Conservation (phyloP, 1,140 invertebrate species). For the Polyergus mexicanus region DNA sequence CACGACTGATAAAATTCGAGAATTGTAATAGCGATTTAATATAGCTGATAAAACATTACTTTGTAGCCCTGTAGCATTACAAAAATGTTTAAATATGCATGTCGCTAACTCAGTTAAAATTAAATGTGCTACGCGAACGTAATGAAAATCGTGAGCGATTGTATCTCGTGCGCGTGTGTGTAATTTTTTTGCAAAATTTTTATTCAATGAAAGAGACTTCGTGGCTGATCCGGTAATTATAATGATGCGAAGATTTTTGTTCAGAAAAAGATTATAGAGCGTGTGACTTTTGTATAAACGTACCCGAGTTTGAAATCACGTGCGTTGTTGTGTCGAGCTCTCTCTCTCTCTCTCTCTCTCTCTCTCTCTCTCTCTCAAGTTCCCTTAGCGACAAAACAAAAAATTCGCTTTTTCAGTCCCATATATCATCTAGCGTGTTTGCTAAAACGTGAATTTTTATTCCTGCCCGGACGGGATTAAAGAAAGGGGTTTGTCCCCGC, state of each 20-base stretch:
- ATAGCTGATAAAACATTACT: constrained; percentile 27
- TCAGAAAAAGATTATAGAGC: not conserved
- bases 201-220: not conserved
- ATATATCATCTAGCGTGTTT: constrained; percentile 52
- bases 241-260: constrained; percentile 29
- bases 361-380: not conserved
- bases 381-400: constrained; percentile 34
- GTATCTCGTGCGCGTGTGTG: not conserved
- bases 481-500: constrained; percentile 25
- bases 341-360: too few species aligned
- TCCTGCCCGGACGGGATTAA: constrained; percentile 47
- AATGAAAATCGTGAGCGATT: not conserved
- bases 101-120: constrained; percentile 25
- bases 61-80: too few species aligned
- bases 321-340: not conserved
- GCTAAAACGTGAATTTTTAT: constrained; percentile 56
- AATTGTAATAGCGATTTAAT: constrained; percentile 19
- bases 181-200: not conserved
- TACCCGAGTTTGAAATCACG: constrained; percentile 22
- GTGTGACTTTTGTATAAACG: constrained; percentile 27
- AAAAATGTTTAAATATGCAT: constrained; percentile 35
- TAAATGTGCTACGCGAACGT: constrained; percentile 3
- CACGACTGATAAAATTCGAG: constrained; percentile 17
- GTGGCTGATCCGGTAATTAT: constrained; percentile 18
- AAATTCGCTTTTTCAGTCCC: constrained; percentile 45